Base-by-base conservation (phyloP, 2,888 invertebrate genomes). In the Reticulitermes lucifugus region DNA sequence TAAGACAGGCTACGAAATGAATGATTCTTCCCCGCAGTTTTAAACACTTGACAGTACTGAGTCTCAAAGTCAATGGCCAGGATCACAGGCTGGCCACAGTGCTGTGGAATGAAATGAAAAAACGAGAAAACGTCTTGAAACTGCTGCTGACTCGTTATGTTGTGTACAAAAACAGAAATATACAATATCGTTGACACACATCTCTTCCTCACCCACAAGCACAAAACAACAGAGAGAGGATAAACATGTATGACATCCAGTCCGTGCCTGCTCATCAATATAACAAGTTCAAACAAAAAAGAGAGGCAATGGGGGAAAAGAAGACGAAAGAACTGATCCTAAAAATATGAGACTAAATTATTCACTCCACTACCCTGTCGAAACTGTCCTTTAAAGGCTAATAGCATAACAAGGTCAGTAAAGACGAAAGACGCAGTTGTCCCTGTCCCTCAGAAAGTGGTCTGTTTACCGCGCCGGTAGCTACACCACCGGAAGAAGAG, bases 101-200 rank as follows among this genome's bases (percentile, higher is more conserved):
- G 73, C 10, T 41, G 21, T 6, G 7, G 12, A 41, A 73, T 73
- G 73, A 21, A 73, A 73, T 2, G 2, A 12, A 29, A 29, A n/a
- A 29, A 14, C 9, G 25, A 70, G 2, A 70, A 70, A 2, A 25
- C 12, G 12, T 41, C 35, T 35, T 73, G 73, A 73, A 73, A 73
- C 35, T 35, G 9, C 12, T 55, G 2, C 25, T 25, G 35, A 73
- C 22, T 73, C 46, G 9, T 73, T 29, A 9, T 1, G 51, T 60
- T 80, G 60, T 80, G 60, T 80, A 80, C 80, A 41, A 60, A 80
- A 80, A 80, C 80, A 80, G 60, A 80, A 35, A 60, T 60, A 80
- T 80, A 60, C 25, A 80, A 60, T 60, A 79, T 79, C 71, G 7
- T 29, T 29, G 21, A 5, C n/a, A n/a, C 1, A 14, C 65, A 65